Evolutionary conservation across 2,888 invertebrate species (phyloP), one percentile per base, ranked within the genome.

Genomic region (Caenorhabditis sulstoni): DNA sequence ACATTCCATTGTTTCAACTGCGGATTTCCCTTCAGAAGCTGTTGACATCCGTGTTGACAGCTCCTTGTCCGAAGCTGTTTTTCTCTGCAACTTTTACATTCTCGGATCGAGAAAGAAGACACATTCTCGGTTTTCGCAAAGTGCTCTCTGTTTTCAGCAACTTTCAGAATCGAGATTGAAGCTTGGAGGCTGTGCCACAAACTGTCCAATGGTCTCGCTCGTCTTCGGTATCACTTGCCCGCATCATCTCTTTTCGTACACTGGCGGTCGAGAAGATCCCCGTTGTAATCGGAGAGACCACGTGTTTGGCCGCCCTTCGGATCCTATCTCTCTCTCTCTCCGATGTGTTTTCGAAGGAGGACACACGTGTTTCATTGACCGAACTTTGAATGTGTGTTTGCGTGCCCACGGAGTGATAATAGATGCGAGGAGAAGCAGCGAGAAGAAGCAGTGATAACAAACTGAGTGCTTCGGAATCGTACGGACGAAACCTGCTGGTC

Each of bases 311-410:
- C 62, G 70, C 23, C 50, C 61, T 18, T 45, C 55, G 61, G 70
- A 61, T 59, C 29, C 45, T 29, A 29, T 29, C 23, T 23, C 68
- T 59, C 58, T 68, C 70, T 22, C 53, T 61, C 53, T 35, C 9
- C 11, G n/a, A 39, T 55, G 20, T 62, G 50, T 47, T 62, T 71
- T 57, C 45, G 18, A 23, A 20, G 41, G 70, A 62, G 70, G 53
- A 52, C 70, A 70, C 70, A 70, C 62, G 53, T 70, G 61, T 70
- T 70, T 70, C 71, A 57, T 22, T 71, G 71, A 41, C 62, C 71
- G 71, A 55, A 71, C 71, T 71, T 62, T 71, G 71, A 53, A 20
- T 44, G 62, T 71, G 55, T 71, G 41, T 11, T 47, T 47, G 47
- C 16, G 16, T 47, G 47, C 41, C 41, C 41, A 41, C 45, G n/a